Conservation (phyloP, 2,888 invertebrate genomes). For the Esperia sulphurella region DNA sequence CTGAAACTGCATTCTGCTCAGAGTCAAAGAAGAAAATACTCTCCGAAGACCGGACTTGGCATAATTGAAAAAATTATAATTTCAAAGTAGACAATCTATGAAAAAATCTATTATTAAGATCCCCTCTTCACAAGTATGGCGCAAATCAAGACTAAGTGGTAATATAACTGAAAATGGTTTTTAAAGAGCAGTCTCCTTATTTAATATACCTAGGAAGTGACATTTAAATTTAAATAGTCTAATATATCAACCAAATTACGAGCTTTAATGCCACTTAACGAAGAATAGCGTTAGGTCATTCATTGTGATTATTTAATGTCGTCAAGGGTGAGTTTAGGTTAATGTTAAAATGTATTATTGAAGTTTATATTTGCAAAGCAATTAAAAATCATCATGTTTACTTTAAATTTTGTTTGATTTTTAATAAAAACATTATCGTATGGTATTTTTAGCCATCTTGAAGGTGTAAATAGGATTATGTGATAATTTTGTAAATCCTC, state of each 20-base stretch:
- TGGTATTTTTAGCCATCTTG: no score
- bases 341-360: no score
- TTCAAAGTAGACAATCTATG: background rate
- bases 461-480: no score
- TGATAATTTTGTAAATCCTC: no score
- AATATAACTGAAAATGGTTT: slow-evolving; percentile 23
- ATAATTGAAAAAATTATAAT: background rate
- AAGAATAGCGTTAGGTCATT: slow-evolving; percentile 22
- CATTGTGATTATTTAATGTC: slow-evolving; percentile 21
- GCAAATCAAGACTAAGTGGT: slow-evolving; percentile 10
- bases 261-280: slow-evolving; percentile 29
- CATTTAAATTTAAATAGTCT: slow-evolving; percentile 40
- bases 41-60: background rate
- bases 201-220: slow-evolving; percentile 29
- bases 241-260: slow-evolving; percentile 36
- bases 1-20: background rate
- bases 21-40: background rate
- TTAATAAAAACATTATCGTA: no score
- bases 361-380: no score
- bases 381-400: no score
- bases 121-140: background rate
- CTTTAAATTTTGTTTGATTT: no score
- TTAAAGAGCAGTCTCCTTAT: slow-evolving; percentile 22
- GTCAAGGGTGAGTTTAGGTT: background rate
- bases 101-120: slow-evolving; percentile 1